Base-by-base conservation (phyloP, 2,888 invertebrate genomes). In the Oeneis ivallda region DNA sequence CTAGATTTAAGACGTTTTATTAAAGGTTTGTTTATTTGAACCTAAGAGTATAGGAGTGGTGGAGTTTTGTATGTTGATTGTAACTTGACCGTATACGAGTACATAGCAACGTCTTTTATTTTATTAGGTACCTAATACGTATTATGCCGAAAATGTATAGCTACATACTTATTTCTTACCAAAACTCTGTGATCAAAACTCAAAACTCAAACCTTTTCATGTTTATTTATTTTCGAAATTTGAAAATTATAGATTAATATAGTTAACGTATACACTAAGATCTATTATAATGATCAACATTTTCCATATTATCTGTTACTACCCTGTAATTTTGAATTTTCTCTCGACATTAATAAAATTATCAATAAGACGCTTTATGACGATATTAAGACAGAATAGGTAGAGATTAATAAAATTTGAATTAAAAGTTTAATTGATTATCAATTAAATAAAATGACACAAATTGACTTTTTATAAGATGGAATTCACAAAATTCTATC, bases 381-480 rank as follows among this genome's bases (percentile, higher is more conserved):
- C 8, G 37, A 54, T 19, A 56, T 19, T 13, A 71, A 69, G 47
- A 66, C 74, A 72, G 67, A 74, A 76, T 74, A 75, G 74, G 70
- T 77, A 76, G 70, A 72, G 72, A 75, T 66, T 58, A 49, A 56
- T 64, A 43, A n/a, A n/a, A n/a, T 13, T 66, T 66, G 54, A 70
- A 67, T 64, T 41, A 66, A 67, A 67, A 62, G 61, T 65, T 58
- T 37, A 60, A 66, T 66, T 56, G 49, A 70, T 57, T 70, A 71
- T 74, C 74, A 74, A 74, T 78, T 74, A 71, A 68, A 77, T 78
- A 74, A 72, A 69, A 78, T 79, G 64, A 75, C 80, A 77, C 70
- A 84, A 91, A 89, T 90, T 89, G 89, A 91, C 89, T 76, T 70
- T 76, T 75, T 78, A n/a, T 77, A 79, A 83, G 83, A 84, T 76